Conservation (phyloP, 2,113 vertebrate species). For the Noctilio leporinus region DNA sequence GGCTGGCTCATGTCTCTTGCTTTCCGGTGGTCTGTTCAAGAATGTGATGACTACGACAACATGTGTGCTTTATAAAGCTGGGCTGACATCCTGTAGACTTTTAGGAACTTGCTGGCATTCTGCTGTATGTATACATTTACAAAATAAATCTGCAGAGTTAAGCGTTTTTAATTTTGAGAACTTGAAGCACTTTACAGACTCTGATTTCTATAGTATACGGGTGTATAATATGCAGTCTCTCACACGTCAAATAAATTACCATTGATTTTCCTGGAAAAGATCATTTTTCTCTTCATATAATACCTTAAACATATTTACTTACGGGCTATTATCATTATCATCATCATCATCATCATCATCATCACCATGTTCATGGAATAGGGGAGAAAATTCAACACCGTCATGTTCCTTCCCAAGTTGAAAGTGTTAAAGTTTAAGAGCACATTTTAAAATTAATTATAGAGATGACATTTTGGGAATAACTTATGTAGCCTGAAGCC, state of each 20-base stretch:
- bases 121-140: background rate
- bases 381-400: background rate
- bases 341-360: background rate
- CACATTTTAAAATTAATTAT: slow-evolving; percentile 27
- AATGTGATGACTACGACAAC: slow-evolving; percentile 47
- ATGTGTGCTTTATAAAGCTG: background rate
- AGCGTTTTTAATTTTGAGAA: slow-evolving; percentile 39
- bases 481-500: background rate
- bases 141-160: background rate
- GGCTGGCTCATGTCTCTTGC: background rate
- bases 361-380: background rate
- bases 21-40: background rate
- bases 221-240: background rate
- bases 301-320: background rate
- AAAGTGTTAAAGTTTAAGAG: background rate
- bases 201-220: background rate
- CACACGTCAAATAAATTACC: background rate
- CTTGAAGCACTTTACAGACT: background rate
- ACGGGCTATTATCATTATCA: background rate
- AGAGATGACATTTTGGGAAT: slow-evolving; percentile 8
- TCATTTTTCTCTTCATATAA: background rate
- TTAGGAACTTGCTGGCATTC: slow-evolving; percentile 31
- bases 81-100: slow-evolving; percentile 33
- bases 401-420: background rate
- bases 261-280: background rate